Conservation (phyloP, 1,140 invertebrate genomes). For the Bombus breviceps region DNA sequence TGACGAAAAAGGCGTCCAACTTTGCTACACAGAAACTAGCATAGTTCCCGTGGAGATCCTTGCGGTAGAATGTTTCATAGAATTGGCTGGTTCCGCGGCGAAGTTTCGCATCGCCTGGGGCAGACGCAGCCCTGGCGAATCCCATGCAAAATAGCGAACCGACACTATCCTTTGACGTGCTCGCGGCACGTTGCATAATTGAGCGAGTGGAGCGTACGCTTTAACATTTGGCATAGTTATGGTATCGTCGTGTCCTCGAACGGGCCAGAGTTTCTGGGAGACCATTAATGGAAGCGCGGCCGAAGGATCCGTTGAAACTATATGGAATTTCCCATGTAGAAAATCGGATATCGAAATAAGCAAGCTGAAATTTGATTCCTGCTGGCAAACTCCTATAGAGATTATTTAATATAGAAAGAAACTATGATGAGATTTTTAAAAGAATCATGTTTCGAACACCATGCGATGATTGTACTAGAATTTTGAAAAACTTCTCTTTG, state of each 20-base stretch:
- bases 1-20: neutral
- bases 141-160: constrained; percentile 36
- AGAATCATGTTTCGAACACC: no score
- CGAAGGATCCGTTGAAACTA: constrained; percentile 31
- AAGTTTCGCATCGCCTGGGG: constrained; percentile 29
- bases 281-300: constrained; percentile 32
- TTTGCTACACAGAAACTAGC: neutral
- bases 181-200: constrained; percentile 39
- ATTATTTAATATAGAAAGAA: no score
- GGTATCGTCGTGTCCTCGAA: neutral
- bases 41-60: neutral
- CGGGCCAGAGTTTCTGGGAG: constrained; percentile 4
- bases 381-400: no score
- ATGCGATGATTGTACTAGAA: no score
- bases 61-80: neutral
- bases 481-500: no score
- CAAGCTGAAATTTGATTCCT: neutral
- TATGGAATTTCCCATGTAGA: constrained; percentile 44
- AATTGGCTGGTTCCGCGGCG: neutral
- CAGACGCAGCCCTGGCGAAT: neutral
- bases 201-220: constrained; percentile 19
- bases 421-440: no score
- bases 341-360: constrained; percentile 31
- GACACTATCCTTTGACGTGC: constrained; percentile 38
- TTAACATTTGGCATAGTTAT: constrained; percentile 48